Evolutionary conservation across 2,888 invertebrate genomes (phyloP).

Genomic region (Prostheceraeus crozeri): DNA sequence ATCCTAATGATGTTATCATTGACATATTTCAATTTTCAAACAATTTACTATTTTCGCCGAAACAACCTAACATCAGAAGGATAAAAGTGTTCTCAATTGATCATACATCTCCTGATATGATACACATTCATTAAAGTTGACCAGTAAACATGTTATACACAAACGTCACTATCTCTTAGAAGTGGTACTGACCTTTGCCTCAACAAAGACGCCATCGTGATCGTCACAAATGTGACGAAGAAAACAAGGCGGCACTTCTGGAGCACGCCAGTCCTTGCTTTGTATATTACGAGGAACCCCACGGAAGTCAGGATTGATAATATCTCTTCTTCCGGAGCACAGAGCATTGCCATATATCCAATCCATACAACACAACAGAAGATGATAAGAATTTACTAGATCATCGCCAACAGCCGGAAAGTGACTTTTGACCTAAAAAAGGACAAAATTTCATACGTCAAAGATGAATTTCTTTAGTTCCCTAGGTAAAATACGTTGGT

Average conservation of each 20-base stretch:
- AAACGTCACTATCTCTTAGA: no score
- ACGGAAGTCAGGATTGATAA: conserved; percentile 74
- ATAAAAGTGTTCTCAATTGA: no score
- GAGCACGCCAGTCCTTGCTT: conserved; percentile 27
- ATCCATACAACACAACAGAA: conserved; percentile 81
- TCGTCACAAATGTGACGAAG: conserved; percentile 35
- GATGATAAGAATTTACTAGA: conserved; percentile 83
- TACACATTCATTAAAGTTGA: no score
- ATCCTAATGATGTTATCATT: no score
- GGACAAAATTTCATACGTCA: conserved; percentile 26
- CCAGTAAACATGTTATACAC: no score
- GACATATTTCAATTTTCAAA: no score
- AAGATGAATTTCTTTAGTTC: no score
- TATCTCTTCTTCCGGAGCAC: conserved; percentile 69
- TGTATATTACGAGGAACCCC: conserved; percentile 60
- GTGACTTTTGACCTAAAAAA: conserved; percentile 64
- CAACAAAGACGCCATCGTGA: conserved; percentile 36
- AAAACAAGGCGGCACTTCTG: conserved; percentile 29
- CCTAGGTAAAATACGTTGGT: no score
- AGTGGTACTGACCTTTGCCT: no score
- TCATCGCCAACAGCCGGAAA: conserved; percentile 79
- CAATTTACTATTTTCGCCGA: no score
- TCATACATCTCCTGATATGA: no score
- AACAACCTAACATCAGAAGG: no score
- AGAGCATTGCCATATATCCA: conserved; percentile 70